A percentile compares a stretch with the other conserved stretches of the same genome.
These are phyloP conservation scores for Aurelia aurita DNA, from an alignment of 30 jellyfish, hydroid and myxozoan genomes.

Conservation along the genomic window DNA sequence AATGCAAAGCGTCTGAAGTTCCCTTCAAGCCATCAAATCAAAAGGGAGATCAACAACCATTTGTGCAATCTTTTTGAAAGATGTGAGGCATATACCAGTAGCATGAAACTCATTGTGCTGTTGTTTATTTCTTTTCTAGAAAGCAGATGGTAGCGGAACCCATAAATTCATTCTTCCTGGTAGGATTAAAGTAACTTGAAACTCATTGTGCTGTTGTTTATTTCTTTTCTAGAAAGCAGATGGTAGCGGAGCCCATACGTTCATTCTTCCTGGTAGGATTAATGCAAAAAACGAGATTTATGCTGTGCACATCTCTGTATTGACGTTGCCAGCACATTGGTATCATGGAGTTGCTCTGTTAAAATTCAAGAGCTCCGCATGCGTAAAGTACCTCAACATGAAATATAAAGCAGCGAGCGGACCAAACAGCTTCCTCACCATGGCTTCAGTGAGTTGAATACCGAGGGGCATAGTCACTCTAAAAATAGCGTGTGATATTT, in stretches of 20 bases:
- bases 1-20: no score
- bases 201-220: no score
- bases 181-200: no score
- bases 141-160: constrained; percentile 47
- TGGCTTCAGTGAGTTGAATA: constrained; percentile 34
- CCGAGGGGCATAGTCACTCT: no score
- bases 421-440: constrained; percentile 20
- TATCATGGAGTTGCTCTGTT: constrained; percentile 59
- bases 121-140: constrained; percentile 15
- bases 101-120: no score
- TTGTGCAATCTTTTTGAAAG: no score
- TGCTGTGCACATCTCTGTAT: constrained; percentile 71
- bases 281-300: constrained; percentile 21
- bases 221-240: constrained; percentile 25
- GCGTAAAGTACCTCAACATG: constrained; percentile 30
- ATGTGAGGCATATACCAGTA: no score
- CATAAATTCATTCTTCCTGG: constrained; percentile 75
- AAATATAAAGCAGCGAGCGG: constrained; percentile 29
- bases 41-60: no score
- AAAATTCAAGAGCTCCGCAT: constrained; percentile 21
- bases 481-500: no score
- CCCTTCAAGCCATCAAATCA: no score
- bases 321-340: constrained; percentile 68
- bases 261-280: constrained; percentile 57
- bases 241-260: constrained; percentile 68